Evolutionary conservation across 2,797 vertebrate genomes (phyloP).

Genomic region (Fringilla coelebs): DNA sequence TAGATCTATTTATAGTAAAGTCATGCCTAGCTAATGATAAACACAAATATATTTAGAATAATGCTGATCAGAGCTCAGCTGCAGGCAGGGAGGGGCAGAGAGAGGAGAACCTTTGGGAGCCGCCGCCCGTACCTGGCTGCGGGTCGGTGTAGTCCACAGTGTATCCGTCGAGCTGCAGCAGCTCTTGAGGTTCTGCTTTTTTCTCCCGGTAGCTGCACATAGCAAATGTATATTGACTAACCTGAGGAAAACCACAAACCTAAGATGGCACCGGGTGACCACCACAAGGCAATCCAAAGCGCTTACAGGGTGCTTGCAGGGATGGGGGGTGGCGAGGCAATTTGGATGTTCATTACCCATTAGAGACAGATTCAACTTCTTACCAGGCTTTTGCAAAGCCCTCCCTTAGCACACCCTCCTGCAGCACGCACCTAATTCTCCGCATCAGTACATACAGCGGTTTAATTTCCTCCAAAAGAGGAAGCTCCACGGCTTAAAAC

Average conservation of each 20-base stretch:
- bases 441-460: neutral
- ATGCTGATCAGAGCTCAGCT: neutral
- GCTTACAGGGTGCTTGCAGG: neutral
- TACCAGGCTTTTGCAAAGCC: neutral
- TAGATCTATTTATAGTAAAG: conserved; percentile 27
- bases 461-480: conserved; percentile 12
- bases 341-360: neutral
- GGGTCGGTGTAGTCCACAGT: conserved; percentile 98
- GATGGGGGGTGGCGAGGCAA: neutral
- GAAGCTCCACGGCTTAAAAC: conserved; percentile 36
- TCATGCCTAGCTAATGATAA: conserved; percentile 29
- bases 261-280: conserved; percentile 43
- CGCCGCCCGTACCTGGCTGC: conserved; percentile 84
- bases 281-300: neutral
- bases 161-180: conserved; percentile 95
- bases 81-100: neutral
- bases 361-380: neutral
- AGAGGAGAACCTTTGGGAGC: neutral
- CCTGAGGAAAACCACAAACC: conserved; percentile 77
- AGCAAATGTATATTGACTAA: conserved; percentile 98
- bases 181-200: conserved; percentile 95
- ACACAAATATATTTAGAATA: neutral
- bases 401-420: neutral
- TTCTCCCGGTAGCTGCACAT: conserved; percentile 99
- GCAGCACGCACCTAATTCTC: neutral